phyloP scores from a whole-genome alignment of 2,113 vertebrate genomes.

The rat (Rattus norvegicus) region DNA sequence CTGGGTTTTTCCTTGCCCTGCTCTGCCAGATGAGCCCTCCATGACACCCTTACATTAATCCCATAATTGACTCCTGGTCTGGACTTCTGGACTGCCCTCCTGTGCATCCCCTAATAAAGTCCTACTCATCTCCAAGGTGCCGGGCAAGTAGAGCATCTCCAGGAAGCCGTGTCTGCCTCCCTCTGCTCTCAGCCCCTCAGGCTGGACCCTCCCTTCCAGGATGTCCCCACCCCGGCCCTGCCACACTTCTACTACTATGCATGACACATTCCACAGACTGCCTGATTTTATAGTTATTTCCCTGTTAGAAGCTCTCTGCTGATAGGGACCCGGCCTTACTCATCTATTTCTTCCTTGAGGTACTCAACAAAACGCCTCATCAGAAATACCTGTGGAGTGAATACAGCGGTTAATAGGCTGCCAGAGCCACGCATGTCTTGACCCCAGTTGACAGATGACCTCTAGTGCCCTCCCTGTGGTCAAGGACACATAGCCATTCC shows the following conservation, averaged over 20 bases:
- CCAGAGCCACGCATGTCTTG: not conserved
- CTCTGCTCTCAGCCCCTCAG: not conserved
- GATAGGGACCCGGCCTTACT: not conserved
- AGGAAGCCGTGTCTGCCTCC: not conserved
- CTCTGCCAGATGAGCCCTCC: accelerated
- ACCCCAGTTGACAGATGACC: not conserved
- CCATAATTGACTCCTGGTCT: not conserved
- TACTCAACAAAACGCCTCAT: not conserved
- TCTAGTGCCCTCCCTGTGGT: accelerated
- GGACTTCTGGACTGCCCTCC: accelerated
- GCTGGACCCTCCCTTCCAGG: not conserved
- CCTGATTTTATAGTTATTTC: not conserved
- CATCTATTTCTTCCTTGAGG: not conserved
- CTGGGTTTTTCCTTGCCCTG: accelerated
- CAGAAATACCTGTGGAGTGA: not conserved
- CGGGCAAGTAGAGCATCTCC: not conserved
- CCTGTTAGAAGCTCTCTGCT: not conserved
- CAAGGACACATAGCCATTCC: not conserved
- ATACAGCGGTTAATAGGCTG: not conserved
- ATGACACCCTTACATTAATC: accelerated
- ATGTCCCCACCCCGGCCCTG: not conserved
- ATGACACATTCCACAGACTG: not conserved
- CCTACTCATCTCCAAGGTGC: not conserved
- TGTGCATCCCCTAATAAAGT: too few relatives aligned
- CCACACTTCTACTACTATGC: not conserved